Percentiles rank a stretch among this genome's conserved stretches.
These are phyloP conservation scores for Acanthococcus lagerstroemiae DNA, from an alignment of 2,888 invertebrate species.

Conservation along the genomic window DNA sequence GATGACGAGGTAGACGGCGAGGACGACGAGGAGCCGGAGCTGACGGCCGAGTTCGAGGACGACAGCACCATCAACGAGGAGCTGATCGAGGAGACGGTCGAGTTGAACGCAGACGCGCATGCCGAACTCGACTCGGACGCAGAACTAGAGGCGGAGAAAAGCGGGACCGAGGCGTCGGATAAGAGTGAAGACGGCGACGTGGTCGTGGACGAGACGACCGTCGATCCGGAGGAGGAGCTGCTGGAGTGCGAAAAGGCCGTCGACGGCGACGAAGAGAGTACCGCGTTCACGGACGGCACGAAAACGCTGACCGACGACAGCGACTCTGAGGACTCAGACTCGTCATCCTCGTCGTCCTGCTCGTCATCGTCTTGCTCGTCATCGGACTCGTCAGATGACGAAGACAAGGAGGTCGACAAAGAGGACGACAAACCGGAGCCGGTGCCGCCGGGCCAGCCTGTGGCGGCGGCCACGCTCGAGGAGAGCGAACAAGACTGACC, in stretches of 20 bases:
- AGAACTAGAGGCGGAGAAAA: not conserved
- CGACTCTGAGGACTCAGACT: slow-evolving; percentile 17
- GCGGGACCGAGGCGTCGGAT: not conserved
- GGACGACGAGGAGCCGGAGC: not conserved
- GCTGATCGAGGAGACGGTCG: not conserved
- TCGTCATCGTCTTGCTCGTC: slow-evolving; percentile 22
- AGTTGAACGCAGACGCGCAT: not conserved
- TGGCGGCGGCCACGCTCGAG: too few relatives aligned
- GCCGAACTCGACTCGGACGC: not conserved
- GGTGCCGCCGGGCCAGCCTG: too few relatives aligned
- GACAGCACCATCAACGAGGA: not conserved
- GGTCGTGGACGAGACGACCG: too few relatives aligned
- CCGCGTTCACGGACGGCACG: not conserved
- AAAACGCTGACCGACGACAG: not conserved
- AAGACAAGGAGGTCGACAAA: not conserved
- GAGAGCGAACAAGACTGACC: too few relatives aligned
- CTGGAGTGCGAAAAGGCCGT: too few relatives aligned
- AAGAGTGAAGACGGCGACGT: too few relatives aligned
- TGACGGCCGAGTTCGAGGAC: not conserved
- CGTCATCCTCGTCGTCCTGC: slow-evolving; percentile 21
- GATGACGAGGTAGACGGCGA: not conserved
- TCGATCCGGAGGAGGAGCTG: too few relatives aligned
- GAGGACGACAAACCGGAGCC: too few relatives aligned
- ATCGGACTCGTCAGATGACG: slow-evolving; percentile 8
- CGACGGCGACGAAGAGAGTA: too few relatives aligned